phyloP scores from a whole-genome alignment of 2,113 vertebrate species.

The Engystomops pustulosus region DNA sequence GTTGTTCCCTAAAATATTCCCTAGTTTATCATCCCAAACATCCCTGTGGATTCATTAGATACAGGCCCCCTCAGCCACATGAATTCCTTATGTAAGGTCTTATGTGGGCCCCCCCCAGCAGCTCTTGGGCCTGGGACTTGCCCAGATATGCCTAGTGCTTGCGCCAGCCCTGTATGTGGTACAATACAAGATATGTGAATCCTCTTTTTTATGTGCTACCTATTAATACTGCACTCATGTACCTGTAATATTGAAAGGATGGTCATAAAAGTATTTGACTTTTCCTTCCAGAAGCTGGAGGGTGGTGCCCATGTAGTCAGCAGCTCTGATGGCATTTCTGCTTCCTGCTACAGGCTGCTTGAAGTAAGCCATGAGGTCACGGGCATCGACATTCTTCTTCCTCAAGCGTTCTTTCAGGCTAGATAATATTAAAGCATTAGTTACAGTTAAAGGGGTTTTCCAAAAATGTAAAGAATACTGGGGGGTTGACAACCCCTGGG shows the following conservation, averaged over 20 bases:
- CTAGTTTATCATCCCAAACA: no score
- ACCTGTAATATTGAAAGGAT: conserved; percentile 86
- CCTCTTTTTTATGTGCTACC: neutral
- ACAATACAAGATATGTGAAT: neutral
- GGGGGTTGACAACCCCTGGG: no score
- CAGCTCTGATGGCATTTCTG: conserved; percentile 73
- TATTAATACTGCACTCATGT: neutral
- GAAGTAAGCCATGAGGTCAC: conserved; percentile 80
- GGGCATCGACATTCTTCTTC: conserved; percentile 68
- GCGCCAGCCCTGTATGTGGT: no score
- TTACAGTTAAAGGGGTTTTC: no score
- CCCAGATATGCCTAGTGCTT: no score
- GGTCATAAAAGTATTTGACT: conserved; percentile 65
- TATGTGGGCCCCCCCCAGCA: no score
- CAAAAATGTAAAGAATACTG: no score
- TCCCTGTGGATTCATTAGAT: no score
- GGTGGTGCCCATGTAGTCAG: conserved; percentile 83
- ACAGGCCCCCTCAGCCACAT: no score
- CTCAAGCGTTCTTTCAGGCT: conserved; percentile 82
- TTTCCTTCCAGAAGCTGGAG: conserved; percentile 78
- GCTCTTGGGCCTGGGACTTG: no score
- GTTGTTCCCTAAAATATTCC: no score
- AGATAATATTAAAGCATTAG: neutral
- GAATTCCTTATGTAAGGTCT: no score
- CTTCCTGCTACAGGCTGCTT: conserved; percentile 82